Base-by-base conservation (phyloP, 2,888 invertebrate species). In the Pristionchus fissidentatus region DNA sequence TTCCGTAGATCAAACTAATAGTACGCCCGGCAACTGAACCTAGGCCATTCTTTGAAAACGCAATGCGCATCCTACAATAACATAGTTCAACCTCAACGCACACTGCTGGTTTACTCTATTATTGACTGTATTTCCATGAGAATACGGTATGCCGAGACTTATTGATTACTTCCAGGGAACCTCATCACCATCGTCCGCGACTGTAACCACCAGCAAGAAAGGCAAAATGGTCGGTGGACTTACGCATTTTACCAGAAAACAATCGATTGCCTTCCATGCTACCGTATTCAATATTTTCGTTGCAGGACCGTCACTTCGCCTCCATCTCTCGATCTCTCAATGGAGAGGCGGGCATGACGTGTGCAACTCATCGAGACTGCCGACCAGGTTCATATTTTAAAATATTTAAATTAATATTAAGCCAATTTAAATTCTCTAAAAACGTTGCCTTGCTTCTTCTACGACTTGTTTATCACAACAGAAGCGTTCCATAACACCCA, bases 281-380 rank as follows among this genome's bases (percentile, higher is more conserved):
- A n/a, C n/a, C 19, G 10, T 49, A 49, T 49, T 49, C 19, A 49
- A 49, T 49, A 49, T 49, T n/a, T n/a, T 60, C 29, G 3, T 19
- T 15, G 15, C 26, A 73, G 73, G 43, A 73, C 43, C 41, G 43
- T 13, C 73, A 73, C 43, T 43, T 73, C 73, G 73, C 73, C 2
- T 73, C 73, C 22, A 41, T 73, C 41, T 73, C 73, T 43, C 73
- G 73, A 26, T 73, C 73, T 15, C 73, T 73, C 41, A 73, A 73
- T n/a, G 73, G 73, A 15, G 41, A 73, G 10, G 43, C n/a, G 13
- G 73, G 73, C 41, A 73, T 43, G 41, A 26, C n/a, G 15, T 73
- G 73, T 13, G 41, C n/a, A 13, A 73, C 41, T 41, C 73, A 73
- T 26, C 41, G 43, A n/a, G 73, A 73, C 43, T 73, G 73, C 43